phyloP scores from a whole-genome alignment of 2,888 invertebrate genomes.

The Xanthorhoe spadicearia region DNA sequence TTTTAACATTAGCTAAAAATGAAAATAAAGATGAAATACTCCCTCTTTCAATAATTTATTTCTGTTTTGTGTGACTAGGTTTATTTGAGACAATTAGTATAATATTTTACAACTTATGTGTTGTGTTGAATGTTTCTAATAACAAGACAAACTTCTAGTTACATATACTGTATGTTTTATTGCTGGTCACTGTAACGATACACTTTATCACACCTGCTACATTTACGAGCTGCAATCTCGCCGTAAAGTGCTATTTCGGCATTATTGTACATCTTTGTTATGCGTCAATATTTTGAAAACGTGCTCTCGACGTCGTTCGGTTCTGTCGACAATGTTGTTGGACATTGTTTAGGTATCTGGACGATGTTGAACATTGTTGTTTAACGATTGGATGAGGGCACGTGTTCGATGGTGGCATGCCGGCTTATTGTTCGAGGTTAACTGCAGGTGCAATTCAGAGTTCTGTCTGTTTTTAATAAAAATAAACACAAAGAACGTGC shows the following conservation, averaged over 20 bases:
- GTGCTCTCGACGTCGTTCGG: conserved; percentile 25
- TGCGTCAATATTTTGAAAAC: conserved; percentile 34
- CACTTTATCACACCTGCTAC: conserved; percentile 21
- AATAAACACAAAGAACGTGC: too few species aligned
- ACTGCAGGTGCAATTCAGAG: conserved; percentile 5
- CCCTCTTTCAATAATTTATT: too few species aligned
- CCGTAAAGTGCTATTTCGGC: conserved; percentile 28
- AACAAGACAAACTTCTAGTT: background rate
- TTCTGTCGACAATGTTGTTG: background rate
- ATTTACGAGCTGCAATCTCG: conserved; percentile 30
- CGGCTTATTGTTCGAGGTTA: conserved; percentile 28
- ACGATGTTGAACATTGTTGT: conserved; percentile 29
- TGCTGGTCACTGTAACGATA: conserved; percentile 1
- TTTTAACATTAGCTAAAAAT: too few species aligned
- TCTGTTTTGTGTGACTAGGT: too few species aligned
- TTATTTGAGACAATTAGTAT: too few species aligned
- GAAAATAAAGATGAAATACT: too few species aligned
- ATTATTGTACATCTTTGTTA: conserved; percentile 31
- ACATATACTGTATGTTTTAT: conserved; percentile 4
- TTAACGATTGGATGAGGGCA: conserved; percentile 32
- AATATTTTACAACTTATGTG: too few species aligned
- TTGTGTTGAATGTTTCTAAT: background rate
- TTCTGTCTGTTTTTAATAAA: background rate
- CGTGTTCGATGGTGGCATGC: conserved; percentile 30
- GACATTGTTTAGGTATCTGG: conserved; percentile 23